phyloP scores from a whole-genome alignment of 2,797 vertebrate species.

The Gambusia yucatana region DNA sequence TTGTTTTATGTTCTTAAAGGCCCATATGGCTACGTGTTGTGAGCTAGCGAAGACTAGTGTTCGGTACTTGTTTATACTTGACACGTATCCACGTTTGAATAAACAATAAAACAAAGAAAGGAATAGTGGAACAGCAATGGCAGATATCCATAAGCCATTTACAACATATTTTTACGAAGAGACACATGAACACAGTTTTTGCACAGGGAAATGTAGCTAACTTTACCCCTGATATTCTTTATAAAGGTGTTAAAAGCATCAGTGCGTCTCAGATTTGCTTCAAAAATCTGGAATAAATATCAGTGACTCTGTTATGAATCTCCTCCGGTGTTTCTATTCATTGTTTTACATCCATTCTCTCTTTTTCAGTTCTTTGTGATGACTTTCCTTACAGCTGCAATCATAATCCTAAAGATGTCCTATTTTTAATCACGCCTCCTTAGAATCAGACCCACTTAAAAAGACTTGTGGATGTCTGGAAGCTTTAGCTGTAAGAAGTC shows the following conservation, averaged over 20 bases:
- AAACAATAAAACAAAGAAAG: no score
- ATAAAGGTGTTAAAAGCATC: not conserved
- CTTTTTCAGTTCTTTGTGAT: not conserved
- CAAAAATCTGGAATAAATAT: not conserved
- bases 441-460: no score
- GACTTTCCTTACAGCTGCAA: not conserved
- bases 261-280: not conserved
- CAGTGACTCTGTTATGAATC: not conserved
- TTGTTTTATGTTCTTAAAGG: no score
- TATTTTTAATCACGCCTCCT: not conserved
- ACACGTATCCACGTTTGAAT: no score
- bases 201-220: not conserved
- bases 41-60: no score
- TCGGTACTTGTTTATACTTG: no score
- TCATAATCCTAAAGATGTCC: not conserved
- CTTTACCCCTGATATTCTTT: not conserved
- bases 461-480: not conserved
- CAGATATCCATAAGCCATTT: not conserved
- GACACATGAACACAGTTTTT: not conserved
- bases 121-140: not conserved
- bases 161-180: not conserved
- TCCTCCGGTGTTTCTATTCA: not conserved
- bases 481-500: not conserved
- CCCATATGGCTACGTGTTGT: no score
- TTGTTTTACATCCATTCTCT: not conserved